phyloP scores from a whole-genome alignment of 2,113 vertebrate genomes.

The Gavialis gangeticus region DNA sequence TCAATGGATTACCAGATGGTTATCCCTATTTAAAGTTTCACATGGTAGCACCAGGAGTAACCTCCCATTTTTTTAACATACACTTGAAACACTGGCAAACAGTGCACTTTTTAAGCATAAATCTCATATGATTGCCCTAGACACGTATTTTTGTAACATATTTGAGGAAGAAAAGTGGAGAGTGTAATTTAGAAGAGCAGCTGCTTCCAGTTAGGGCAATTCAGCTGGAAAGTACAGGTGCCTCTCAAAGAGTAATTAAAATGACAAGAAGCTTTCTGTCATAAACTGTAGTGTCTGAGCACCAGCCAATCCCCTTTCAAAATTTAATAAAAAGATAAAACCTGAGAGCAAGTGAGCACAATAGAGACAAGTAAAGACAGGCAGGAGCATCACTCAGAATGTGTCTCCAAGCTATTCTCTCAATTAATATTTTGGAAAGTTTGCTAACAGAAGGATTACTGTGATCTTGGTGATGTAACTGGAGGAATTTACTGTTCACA shows the following conservation, averaged over 20 bases:
- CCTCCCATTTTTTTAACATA: neutral
- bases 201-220: slow-evolving; percentile 45
- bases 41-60: neutral
- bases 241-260: slow-evolving; percentile 39
- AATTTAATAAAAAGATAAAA: neutral
- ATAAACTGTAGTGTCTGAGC: slow-evolving; percentile 43
- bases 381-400: slow-evolving; percentile 46
- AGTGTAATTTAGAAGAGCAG: slow-evolving; percentile 43
- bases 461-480: slow-evolving; percentile 30
- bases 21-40: slow-evolving; percentile 32
- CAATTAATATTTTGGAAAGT: slow-evolving; percentile 70
- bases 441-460: slow-evolving; percentile 68
- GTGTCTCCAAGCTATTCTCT: slow-evolving; percentile 65
- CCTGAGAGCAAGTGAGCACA: neutral
- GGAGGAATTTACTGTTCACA: slow-evolving; percentile 48
- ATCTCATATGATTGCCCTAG: neutral
- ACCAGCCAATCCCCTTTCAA: slow-evolving; percentile 17
- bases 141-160: neutral
- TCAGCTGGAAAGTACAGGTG: slow-evolving; percentile 51
- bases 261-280: neutral
- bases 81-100: neutral
- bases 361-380: slow-evolving; percentile 49
- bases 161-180: neutral
- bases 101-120: neutral
- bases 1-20: neutral